phyloP scores from a whole-genome alignment of 2,797 vertebrate genomes.

The Trachops cirrhosus region DNA sequence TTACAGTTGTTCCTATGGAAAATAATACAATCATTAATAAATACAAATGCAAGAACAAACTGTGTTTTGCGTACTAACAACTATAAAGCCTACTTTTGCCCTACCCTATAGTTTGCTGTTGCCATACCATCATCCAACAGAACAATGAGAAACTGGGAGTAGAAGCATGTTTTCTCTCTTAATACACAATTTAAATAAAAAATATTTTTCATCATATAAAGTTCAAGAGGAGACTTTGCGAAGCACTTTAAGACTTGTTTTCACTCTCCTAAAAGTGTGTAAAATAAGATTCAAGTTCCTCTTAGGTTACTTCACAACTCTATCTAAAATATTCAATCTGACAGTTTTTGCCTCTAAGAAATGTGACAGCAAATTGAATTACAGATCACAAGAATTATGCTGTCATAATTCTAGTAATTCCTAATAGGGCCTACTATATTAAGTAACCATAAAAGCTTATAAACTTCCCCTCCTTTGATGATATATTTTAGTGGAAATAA shows the following conservation, averaged over 20 bases:
- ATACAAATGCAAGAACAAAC: not conserved
- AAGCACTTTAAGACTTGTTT: constrained; percentile 6
- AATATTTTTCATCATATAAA: constrained; percentile 20
- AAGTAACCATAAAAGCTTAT: not conserved
- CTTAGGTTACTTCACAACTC: not conserved
- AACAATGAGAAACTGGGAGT: not conserved
- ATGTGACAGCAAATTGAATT: not conserved
- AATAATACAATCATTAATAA: not conserved
- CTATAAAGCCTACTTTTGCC: not conserved
- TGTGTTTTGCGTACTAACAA: not conserved
- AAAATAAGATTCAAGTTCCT: constrained; percentile 23
- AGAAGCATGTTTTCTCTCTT: not conserved
- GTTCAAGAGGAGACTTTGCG: not conserved
- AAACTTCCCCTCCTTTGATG: not conserved
- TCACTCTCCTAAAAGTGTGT: not conserved
- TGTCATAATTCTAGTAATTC: constrained; percentile 19
- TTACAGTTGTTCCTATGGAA: not conserved
- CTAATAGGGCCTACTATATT: not conserved
- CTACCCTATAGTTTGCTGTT: not conserved
- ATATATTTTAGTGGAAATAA: constrained; percentile 34
- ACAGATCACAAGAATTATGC: not conserved
- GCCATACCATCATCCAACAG: not conserved
- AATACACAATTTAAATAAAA: not conserved
- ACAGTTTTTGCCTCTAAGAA: not conserved
- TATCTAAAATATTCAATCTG: constrained; percentile 14